Percentiles rank a stretch among this genome's conserved stretches.
Conservation (phyloP, 2,797 vertebrate genomes). For the Echeneis naucrates region DNA sequence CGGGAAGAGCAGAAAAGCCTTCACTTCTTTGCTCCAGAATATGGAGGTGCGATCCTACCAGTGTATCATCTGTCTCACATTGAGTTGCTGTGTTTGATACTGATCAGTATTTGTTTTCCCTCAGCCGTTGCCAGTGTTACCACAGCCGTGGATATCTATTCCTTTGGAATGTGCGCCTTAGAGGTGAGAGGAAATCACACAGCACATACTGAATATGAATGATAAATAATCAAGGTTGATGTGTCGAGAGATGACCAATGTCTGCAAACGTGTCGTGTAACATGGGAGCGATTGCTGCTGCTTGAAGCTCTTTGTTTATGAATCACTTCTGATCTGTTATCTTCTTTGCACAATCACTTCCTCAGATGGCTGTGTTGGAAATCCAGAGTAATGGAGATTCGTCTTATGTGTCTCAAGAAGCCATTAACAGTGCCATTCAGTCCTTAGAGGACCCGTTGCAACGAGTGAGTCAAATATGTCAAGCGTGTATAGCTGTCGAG, state of each 20-base stretch:
- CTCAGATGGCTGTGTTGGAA: conserved; percentile 97
- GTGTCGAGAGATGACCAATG: not conserved
- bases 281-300: not conserved
- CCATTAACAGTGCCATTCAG: conserved; percentile 98
- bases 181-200: conserved; percentile 84
- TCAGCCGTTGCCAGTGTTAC: conserved; percentile 96
- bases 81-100: not conserved
- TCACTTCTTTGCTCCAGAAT: conserved; percentile 99
- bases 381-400: conserved; percentile 99
- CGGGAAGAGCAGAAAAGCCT: conserved; percentile 99
- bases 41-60: conserved; percentile 87
- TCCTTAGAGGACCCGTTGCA: conserved; percentile 93
- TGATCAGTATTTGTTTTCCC: conserved; percentile 54
- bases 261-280: not conserved
- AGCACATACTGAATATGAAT: not conserved
- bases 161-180: conserved; percentile 99
- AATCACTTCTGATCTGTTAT: not conserved
- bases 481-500: not conserved
- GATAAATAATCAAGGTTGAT: not conserved
- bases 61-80: not conserved
- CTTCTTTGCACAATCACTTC: conserved; percentile 5
- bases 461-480: conserved; percentile 55
- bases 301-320: not conserved
- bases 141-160: conserved; percentile 99
- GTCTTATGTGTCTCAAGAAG: conserved; percentile 97